These are phyloP conservation scores for Enoplosus armatus DNA, from an alignment of 2,797 vertebrate genomes.

Conservation along the genomic window DNA sequence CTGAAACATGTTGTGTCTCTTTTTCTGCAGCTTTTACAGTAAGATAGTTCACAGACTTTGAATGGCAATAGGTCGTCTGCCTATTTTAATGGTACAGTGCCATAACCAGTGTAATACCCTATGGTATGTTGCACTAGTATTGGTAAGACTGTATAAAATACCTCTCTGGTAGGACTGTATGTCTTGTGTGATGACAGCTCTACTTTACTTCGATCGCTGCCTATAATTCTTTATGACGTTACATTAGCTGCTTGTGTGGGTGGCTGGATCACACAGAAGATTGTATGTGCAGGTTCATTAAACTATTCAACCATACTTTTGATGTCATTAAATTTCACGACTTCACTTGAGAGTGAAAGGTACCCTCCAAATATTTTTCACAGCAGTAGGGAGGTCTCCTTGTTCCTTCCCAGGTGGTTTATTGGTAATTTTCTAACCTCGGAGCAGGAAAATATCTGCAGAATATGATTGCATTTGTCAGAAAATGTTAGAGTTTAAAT, in stretches of 20 bases:
- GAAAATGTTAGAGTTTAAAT: conserved; percentile 7
- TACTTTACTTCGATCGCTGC: conserved; percentile 33
- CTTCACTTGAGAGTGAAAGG: conserved; percentile 55
- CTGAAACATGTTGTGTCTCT: conserved; percentile 6
- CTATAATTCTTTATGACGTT: conserved; percentile 60
- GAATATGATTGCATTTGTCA: background rate
- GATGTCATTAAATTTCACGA: conserved; percentile 57
- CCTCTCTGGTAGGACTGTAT: too few species aligned
- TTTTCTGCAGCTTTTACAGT: conserved; percentile 9
- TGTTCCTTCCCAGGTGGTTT: conserved; percentile 39
- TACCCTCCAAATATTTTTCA: conserved; percentile 53
- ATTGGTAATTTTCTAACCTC: conserved; percentile 48
- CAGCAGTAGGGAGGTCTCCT: conserved; percentile 38
- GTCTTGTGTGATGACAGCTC: conserved; percentile 43
- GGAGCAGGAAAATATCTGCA: background rate
- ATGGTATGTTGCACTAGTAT: conserved; percentile 30
- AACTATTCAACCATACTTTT: conserved; percentile 66
- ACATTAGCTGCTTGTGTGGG: conserved; percentile 64
- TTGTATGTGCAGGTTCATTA: conserved; percentile 69
- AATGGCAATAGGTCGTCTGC: conserved; percentile 9
- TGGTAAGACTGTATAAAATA: conserved; percentile 31
- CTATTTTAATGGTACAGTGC: conserved; percentile 20
- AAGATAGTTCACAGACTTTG: conserved; percentile 7
- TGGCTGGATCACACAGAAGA: conserved; percentile 58
- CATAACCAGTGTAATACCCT: conserved; percentile 13